Evolutionary conservation across 2,797 vertebrate genomes (phyloP).

Genomic region (Denticeps clupeoides): DNA sequence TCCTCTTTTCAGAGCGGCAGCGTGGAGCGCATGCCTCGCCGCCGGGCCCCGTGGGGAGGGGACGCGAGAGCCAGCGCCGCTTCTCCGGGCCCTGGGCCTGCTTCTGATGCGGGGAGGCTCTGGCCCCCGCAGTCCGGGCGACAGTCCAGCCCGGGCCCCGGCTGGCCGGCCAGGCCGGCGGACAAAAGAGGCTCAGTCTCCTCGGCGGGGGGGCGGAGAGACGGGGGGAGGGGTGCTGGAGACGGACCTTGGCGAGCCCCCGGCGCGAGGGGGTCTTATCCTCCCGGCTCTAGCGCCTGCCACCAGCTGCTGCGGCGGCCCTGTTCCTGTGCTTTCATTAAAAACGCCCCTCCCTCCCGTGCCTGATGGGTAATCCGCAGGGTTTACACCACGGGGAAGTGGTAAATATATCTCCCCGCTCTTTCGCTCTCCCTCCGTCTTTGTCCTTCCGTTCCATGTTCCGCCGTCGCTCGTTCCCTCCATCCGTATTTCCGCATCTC

Average conservation of each 20-base stretch:
- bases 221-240: constrained; percentile 16
- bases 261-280: constrained; percentile 64
- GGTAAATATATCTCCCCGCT: constrained; percentile 35
- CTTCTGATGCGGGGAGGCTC: constrained; percentile 31
- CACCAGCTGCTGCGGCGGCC: constrained; percentile 74
- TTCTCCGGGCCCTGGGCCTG: not conserved
- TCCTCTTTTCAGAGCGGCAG: not conserved
- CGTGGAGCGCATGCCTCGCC: constrained; percentile 21
- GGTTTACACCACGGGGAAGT: constrained; percentile 47
- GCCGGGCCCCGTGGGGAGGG: constrained; percentile 17
- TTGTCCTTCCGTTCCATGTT: too few relatives aligned
- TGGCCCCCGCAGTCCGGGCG: constrained; percentile 48
- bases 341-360: constrained; percentile 37
- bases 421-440: not conserved
- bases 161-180: constrained; percentile 51
- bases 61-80: not conserved
- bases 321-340: constrained; percentile 72
- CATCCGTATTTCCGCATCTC: not conserved
- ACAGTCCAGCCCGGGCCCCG: constrained; percentile 47
- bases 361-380: constrained; percentile 45
- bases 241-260: constrained; percentile 42
- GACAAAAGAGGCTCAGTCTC: constrained; percentile 70
- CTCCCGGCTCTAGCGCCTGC: constrained; percentile 67
- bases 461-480: not conserved
- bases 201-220: constrained; percentile 31